Base-by-base conservation (phyloP, 1,140 invertebrate species). In the Hesperophylax magnus region DNA sequence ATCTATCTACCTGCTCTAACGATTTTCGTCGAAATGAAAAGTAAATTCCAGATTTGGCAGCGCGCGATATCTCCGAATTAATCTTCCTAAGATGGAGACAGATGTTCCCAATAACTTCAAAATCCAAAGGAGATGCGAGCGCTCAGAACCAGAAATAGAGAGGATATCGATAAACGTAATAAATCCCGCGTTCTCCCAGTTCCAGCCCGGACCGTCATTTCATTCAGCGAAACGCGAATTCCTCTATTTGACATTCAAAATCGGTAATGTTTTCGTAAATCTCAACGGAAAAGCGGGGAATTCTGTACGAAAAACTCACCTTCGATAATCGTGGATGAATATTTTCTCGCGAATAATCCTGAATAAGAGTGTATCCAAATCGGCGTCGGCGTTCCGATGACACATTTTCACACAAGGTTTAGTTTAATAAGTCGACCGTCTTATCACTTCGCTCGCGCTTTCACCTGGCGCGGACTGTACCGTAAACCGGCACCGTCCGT, bases 31-130 rank as follows among this genome's bases (percentile, higher is more conserved):
- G 17, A 65, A 65, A 31, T 52, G 34, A 71, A 52, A 71, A n/a
- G 67, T 34, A 20, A 71, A 52, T 34, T 65, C 22, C 63, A 27
- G 27, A n/a, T 58, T 65, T n/a, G 63, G 63, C 17, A 65, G 63
- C 63, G 27, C 67, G 67, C 67, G 65, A 47, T 69, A 15, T 15
- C 27, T 20, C n/a, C 34, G 34, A 18, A 71, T 53, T 71, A 47
- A 71, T 71, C 67, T 71, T 71, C n/a, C 67, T 71, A 71, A 71
- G 67, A 71, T 71, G 67, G 67, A 71, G 67, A 71, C 67, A 71
- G 67, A 71, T 71, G 67, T 71, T 71, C 39, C 67, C 67, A 17
- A 71, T 71, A 71, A 71, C 34, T 71, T 71, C 24, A 24, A 24
- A 65, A 14, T 9, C 67, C 39, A 71, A 39, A 39, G 15, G n/a